Conservation (phyloP, 2,797 vertebrate genomes). For the Squalus acanthias region DNA sequence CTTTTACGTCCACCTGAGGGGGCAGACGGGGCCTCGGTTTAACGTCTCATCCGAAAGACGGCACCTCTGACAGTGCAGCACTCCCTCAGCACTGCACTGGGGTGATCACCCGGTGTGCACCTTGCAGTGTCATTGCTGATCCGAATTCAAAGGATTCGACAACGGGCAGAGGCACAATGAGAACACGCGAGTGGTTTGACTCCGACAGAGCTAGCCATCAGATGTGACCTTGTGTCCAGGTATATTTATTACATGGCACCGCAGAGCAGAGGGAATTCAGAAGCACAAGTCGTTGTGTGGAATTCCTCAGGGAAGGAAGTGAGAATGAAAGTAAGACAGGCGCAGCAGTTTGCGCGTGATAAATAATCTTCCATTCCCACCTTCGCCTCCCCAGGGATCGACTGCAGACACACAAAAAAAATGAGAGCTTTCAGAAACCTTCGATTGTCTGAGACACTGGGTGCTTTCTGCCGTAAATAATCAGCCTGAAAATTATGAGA, state of each 20-base stretch:
- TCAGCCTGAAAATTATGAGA: background rate
- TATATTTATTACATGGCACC: background rate
- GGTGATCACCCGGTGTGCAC: background rate
- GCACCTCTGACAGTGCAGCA: too few relatives aligned
- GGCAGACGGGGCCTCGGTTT: background rate
- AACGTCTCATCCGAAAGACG: background rate
- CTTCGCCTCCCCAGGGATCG: background rate
- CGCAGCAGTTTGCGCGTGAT: background rate
- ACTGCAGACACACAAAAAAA: background rate
- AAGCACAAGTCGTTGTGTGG: background rate
- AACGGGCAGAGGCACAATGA: background rate
- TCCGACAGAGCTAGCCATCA: background rate
- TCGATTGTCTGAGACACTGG: background rate
- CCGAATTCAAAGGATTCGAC: background rate
- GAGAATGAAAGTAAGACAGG: background rate
- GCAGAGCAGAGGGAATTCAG: background rate
- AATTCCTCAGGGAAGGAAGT: conserved; percentile 21
- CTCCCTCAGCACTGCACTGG: background rate
- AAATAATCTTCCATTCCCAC: conserved; percentile 16
- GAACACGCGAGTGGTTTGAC: background rate
- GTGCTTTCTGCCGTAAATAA: background rate
- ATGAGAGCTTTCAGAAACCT: background rate
- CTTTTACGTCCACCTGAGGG: background rate
- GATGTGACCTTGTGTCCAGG: background rate
- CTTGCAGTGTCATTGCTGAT: background rate